These are phyloP conservation scores for Clistopyga incitator DNA, from an alignment of 2,888 invertebrate species.

Conservation along the genomic window DNA sequence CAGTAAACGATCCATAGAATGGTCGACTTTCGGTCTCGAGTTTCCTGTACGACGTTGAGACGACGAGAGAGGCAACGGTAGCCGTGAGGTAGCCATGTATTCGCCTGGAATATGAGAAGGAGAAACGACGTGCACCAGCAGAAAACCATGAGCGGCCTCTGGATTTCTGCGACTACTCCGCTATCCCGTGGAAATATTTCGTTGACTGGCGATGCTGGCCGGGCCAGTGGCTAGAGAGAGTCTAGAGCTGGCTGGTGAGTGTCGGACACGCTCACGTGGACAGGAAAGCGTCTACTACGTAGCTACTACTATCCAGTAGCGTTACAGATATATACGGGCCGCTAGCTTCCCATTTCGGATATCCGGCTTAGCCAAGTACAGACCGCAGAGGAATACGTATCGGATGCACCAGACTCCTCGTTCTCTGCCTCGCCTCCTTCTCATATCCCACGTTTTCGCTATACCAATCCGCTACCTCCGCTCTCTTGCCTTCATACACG, in stretches of 20 bases:
- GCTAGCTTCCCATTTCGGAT: slow-evolving; percentile 74
- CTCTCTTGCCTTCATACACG: background rate
- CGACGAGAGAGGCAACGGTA: background rate
- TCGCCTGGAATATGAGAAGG: slow-evolving; percentile 56
- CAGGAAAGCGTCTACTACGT: slow-evolving; percentile 62
- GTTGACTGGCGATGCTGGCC: slow-evolving; percentile 36
- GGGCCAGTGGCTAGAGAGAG: background rate
- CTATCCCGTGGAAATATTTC: slow-evolving; percentile 61
- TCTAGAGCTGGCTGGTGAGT: slow-evolving; percentile 35
- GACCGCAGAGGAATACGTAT: slow-evolving; percentile 72
- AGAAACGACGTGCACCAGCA: slow-evolving; percentile 40
- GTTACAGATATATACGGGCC: slow-evolving; percentile 35
- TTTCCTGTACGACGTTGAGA: slow-evolving; percentile 19
- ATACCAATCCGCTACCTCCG: background rate
- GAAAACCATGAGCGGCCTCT: slow-evolving; percentile 37
- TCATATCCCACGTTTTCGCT: slow-evolving; percentile 52
- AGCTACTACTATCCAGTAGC: slow-evolving; percentile 8
- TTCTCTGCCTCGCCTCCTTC: slow-evolving; percentile 54
- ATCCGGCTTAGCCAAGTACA: slow-evolving; percentile 76
- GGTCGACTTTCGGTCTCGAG: background rate
- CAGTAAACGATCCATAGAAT: slow-evolving; percentile 19
- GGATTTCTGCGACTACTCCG: slow-evolving; percentile 50
- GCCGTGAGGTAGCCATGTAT: slow-evolving; percentile 17
- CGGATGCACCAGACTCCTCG: slow-evolving; percentile 68
- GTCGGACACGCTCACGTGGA: slow-evolving; percentile 67